Evolutionary conservation across 2,113 vertebrate genomes (phyloP).

Genomic region (Lepisosteus oculatus): DNA sequence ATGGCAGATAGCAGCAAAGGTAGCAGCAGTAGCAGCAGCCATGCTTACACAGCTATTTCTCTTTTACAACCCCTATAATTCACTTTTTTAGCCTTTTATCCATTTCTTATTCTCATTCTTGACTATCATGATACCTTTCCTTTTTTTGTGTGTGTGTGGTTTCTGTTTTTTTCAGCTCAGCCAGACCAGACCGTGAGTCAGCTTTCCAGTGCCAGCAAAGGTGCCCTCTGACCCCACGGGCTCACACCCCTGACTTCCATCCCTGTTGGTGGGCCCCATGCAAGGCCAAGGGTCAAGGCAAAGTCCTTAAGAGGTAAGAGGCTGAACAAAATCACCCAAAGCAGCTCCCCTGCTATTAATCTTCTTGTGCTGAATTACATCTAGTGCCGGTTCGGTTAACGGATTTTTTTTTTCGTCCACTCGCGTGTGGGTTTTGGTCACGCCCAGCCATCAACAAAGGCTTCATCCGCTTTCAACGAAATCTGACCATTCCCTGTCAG

Average conservation of each 20-base stretch:
- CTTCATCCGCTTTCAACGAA: no score
- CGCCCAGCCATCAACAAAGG: no score
- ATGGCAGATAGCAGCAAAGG: slow-evolving; percentile 79
- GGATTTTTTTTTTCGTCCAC: no score
- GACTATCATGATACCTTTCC: slow-evolving; percentile 3
- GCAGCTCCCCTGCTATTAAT: background rate
- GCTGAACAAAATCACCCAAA: no score
- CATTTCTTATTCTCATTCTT: background rate
- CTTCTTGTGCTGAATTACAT: background rate
- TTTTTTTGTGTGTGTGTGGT: background rate
- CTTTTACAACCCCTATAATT: slow-evolving; percentile 19
- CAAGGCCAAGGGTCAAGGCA: background rate
- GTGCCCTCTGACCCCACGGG: background rate
- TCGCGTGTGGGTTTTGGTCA: no score
- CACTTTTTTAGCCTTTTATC: slow-evolving; percentile 25
- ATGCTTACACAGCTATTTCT: slow-evolving; percentile 66
- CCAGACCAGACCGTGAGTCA: background rate
- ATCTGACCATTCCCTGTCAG: no score
- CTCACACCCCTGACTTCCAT: background rate
- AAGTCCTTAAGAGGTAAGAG: background rate
- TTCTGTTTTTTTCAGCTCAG: background rate
- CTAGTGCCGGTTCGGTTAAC: no score
- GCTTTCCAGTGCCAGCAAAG: background rate
- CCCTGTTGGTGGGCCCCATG: background rate
- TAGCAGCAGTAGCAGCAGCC: slow-evolving; percentile 76